Evolutionary conservation across 2,797 vertebrate species (phyloP).

Genomic region (Melanotaenia maccullochi): DNA sequence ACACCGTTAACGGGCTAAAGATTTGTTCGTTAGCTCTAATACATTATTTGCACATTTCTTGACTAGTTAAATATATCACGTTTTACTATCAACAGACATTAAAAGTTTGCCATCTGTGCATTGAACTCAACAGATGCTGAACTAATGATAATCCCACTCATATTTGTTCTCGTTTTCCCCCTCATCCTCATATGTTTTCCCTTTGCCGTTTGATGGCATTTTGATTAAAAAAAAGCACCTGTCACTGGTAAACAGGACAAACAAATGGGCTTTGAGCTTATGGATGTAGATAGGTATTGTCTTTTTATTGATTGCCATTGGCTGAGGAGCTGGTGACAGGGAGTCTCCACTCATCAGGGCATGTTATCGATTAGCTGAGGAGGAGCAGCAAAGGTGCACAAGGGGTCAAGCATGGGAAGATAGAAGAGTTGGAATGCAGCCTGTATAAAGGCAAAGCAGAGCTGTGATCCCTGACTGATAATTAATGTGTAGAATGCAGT

Average conservation of each 20-base stretch:
- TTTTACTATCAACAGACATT: constrained; percentile 39
- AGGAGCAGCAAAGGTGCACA: constrained; percentile 27
- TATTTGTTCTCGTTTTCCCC: constrained; percentile 6
- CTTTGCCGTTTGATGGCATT: constrained; percentile 62
- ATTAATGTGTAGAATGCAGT: constrained; percentile 49
- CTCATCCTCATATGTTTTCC: constrained; percentile 5
- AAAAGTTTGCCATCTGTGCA: constrained; percentile 77
- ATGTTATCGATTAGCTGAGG: constrained; percentile 64
- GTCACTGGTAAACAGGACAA: constrained; percentile 78
- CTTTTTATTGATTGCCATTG: constrained; percentile 88
- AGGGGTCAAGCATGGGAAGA: constrained; percentile 50
- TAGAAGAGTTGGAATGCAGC: constrained; percentile 48
- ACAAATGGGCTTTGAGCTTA: constrained; percentile 72
- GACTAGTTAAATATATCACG: constrained; percentile 32
- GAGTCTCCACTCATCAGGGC: constrained; percentile 80
- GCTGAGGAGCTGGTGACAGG: constrained; percentile 77
- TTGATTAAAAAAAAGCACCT: constrained; percentile 79
- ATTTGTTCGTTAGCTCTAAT: constrained; percentile 21
- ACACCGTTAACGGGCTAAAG: constrained; percentile 7
- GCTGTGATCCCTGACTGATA: constrained; percentile 39
- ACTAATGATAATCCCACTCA: constrained; percentile 36
- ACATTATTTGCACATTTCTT: constrained; percentile 28
- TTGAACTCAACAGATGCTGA: constrained; percentile 62
- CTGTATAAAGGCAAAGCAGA: constrained; percentile 20
- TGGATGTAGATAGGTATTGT: constrained; percentile 84